phyloP scores from a whole-genome alignment of 2,113 vertebrate species.

The Verasper variegatus region DNA sequence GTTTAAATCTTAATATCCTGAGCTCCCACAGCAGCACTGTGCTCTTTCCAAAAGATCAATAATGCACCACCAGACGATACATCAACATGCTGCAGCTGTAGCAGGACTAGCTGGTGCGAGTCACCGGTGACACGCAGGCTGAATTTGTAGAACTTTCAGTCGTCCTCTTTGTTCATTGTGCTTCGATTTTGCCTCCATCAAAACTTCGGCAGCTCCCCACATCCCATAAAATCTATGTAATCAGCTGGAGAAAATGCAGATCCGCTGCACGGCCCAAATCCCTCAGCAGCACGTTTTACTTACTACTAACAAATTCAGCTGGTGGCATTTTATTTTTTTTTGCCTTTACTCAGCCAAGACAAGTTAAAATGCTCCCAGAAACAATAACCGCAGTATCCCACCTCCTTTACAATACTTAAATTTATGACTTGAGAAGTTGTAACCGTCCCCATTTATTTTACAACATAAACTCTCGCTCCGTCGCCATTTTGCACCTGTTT shows the following conservation, averaged over 20 bases:
- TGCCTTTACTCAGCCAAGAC: background rate
- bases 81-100: constrained; percentile 36
- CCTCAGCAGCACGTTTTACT: constrained; percentile 5
- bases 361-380: background rate
- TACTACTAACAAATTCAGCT: constrained; percentile 22
- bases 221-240: constrained; percentile 18
- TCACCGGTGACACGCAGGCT: constrained; percentile 13
- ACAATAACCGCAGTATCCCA: background rate
- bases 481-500: constrained; percentile 15
- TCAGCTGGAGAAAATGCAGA: constrained; percentile 25
- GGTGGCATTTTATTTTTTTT: background rate
- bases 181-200: constrained; percentile 21
- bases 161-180: constrained; percentile 10
- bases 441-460: background rate
- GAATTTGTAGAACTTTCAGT: constrained; percentile 22
- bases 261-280: background rate
- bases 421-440: background rate
- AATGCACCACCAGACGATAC: constrained; percentile 33
- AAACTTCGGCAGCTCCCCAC: constrained; percentile 7
- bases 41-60: constrained; percentile 39
- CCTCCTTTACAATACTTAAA: background rate
- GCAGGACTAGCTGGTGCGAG: constrained; percentile 10
- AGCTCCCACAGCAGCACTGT: constrained; percentile 25
- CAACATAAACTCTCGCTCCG: constrained; percentile 1
- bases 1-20: constrained; percentile 55